These are phyloP conservation scores for Ormyrus rosae DNA, from an alignment of 2,888 invertebrate genomes.

Conservation along the genomic window DNA sequence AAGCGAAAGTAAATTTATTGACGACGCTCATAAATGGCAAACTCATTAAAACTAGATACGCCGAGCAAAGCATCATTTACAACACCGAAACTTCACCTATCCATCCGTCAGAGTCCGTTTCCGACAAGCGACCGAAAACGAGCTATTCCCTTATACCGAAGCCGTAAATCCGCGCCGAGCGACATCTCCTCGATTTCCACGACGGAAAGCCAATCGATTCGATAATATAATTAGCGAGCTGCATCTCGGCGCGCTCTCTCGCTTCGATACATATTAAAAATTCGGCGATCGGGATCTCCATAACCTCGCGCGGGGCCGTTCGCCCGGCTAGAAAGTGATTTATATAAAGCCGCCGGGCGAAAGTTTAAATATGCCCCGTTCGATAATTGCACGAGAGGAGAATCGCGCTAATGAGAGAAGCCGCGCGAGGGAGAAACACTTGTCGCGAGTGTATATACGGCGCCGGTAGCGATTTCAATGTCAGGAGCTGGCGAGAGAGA, in stretches of 20 bases:
- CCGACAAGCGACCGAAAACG: too few species aligned
- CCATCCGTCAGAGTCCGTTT: too few species aligned
- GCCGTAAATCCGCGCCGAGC: too few species aligned
- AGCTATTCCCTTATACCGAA: too few species aligned
- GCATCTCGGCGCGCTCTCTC: neutral
- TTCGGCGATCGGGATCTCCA: too few species aligned
- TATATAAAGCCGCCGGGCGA: constrained; percentile 26
- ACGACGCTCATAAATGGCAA: too few species aligned
- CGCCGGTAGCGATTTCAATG: constrained; percentile 27
- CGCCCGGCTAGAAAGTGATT: constrained; percentile 32
- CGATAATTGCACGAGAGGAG: constrained; percentile 22
- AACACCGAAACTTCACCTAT: too few species aligned
- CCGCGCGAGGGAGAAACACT: neutral
- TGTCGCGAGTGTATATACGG: neutral
- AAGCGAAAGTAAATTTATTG: too few species aligned
- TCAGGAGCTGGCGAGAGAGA: neutral
- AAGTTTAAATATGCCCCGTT: constrained; percentile 18
- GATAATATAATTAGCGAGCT: neutral
- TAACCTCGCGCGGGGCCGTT: neutral
- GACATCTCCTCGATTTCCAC: too few species aligned
- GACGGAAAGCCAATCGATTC: neutral
- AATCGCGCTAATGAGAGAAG: constrained; percentile 8
- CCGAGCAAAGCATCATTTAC: too few species aligned
- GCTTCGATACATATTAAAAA: neutral
- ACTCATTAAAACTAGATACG: too few species aligned